phyloP scores from a whole-genome alignment of 2,797 vertebrate species.

The Ctenochaetus hawaiiensis region DNA sequence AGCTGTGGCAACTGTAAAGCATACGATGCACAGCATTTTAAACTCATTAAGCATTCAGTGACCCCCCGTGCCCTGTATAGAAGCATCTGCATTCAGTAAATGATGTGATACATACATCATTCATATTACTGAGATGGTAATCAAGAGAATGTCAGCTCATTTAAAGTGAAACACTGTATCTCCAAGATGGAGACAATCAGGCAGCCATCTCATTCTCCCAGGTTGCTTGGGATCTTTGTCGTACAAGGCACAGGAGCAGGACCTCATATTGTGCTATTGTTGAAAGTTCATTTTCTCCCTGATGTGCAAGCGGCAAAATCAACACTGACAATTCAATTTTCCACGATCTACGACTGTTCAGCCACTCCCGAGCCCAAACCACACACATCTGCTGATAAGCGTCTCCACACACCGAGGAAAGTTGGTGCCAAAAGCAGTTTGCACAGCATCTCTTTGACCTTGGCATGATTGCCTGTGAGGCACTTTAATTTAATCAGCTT shows the following conservation, averaged over 20 bases:
- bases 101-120: neutral
- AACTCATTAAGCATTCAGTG: slow-evolving; percentile 39
- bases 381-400: slow-evolving; percentile 79
- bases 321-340: slow-evolving; percentile 86
- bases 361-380: slow-evolving; percentile 62
- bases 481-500: slow-evolving; percentile 88
- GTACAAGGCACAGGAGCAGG: slow-evolving; percentile 43
- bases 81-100: slow-evolving; percentile 36
- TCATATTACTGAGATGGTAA: slow-evolving; percentile 9
- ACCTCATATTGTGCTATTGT: slow-evolving; percentile 71
- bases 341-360: slow-evolving; percentile 63
- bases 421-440: slow-evolving; percentile 82
- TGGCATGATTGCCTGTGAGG: slow-evolving; percentile 85
- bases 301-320: slow-evolving; percentile 78
- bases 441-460: slow-evolving; percentile 85
- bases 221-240: slow-evolving; percentile 44
- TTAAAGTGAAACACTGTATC: neutral
- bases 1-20: slow-evolving; percentile 22
- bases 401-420: slow-evolving; percentile 71
- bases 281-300: slow-evolving; percentile 73
- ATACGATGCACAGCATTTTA: slow-evolving; percentile 25
- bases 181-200: neutral
- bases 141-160: slow-evolving; percentile 17
- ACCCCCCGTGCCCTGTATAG: neutral
- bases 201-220: slow-evolving; percentile 29